phyloP scores from a whole-genome alignment of 1,140 invertebrate genomes.

The Belonocnema kinseyi region DNA sequence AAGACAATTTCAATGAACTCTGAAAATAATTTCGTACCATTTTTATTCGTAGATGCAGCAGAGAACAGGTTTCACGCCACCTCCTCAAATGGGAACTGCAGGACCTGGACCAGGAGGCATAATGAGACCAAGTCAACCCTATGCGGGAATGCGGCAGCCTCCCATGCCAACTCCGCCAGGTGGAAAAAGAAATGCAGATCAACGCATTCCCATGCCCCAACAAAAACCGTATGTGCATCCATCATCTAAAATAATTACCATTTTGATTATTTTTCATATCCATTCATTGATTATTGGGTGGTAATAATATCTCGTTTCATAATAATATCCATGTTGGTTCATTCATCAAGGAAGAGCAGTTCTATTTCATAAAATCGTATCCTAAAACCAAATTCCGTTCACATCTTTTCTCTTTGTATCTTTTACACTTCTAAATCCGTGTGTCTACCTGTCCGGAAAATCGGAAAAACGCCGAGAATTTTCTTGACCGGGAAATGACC shows the following conservation, averaged over 20 bases:
- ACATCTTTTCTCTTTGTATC: constrained; percentile 44
- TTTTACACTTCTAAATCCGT: constrained; percentile 28
- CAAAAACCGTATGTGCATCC: constrained; percentile 78
- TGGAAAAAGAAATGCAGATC: constrained; percentile 79
- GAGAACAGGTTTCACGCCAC: constrained; percentile 76
- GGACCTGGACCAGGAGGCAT: constrained; percentile 77
- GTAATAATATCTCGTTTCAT: constrained; percentile 43
- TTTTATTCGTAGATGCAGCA: constrained; percentile 70
- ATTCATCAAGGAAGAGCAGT: constrained; percentile 38
- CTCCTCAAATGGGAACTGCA: constrained; percentile 74
- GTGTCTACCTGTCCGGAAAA: too few relatives aligned
- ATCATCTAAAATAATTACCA: constrained; percentile 10
- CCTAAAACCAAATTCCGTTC: neutral
- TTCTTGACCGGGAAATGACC: too few relatives aligned
- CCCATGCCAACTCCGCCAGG: constrained; percentile 77
- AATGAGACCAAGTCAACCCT: constrained; percentile 77
- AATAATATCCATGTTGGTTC: constrained; percentile 6
- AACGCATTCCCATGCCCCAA: constrained; percentile 78
- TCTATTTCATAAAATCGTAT: constrained; percentile 14
- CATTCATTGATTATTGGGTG: constrained; percentile 48
- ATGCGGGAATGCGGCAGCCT: constrained; percentile 78
- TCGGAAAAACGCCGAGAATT: too few relatives aligned
- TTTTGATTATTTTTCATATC: constrained; percentile 57
- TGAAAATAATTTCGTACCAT: neutral
- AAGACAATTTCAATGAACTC: too few relatives aligned